Conservation (phyloP, 2,888 invertebrate genomes). For the Meteorus colon region DNA sequence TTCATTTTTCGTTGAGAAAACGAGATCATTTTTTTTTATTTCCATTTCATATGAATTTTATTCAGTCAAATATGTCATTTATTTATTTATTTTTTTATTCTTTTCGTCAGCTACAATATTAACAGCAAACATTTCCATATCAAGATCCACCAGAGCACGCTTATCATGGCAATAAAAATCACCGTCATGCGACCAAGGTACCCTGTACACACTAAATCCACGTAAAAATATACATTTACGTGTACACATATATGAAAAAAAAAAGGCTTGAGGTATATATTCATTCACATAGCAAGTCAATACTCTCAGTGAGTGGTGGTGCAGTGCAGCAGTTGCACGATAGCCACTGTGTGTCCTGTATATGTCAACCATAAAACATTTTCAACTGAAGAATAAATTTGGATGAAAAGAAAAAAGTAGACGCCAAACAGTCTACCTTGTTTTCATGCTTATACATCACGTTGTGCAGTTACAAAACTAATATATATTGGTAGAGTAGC, state of each 20-base stretch:
- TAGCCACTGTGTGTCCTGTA: background rate
- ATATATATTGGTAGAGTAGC: background rate
- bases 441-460: slow-evolving; percentile 12
- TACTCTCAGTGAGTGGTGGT: slow-evolving; percentile 6
- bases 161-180: slow-evolving; percentile 18
- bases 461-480: slow-evolving; percentile 6
- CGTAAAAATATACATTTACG: background rate
- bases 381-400: slow-evolving; percentile 18
- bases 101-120: background rate
- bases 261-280: background rate
- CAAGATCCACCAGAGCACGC: background rate
- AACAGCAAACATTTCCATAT: background rate
- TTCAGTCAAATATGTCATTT: background rate
- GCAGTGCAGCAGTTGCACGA: slow-evolving; percentile 17
- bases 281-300: background rate
- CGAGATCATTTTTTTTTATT: background rate
- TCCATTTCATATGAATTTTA: background rate
- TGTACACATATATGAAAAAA: background rate
- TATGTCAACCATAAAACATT: slow-evolving; percentile 16
- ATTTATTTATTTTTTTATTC: background rate
- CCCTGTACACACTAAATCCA: background rate
- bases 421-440: slow-evolving; percentile 27
- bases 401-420: slow-evolving; percentile 27
- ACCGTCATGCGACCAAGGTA: background rate
- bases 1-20: slow-evolving; percentile 11